Evolutionary conservation across 1,140 invertebrate genomes (phyloP).

Genomic region (Brachionus paranguensis): DNA sequence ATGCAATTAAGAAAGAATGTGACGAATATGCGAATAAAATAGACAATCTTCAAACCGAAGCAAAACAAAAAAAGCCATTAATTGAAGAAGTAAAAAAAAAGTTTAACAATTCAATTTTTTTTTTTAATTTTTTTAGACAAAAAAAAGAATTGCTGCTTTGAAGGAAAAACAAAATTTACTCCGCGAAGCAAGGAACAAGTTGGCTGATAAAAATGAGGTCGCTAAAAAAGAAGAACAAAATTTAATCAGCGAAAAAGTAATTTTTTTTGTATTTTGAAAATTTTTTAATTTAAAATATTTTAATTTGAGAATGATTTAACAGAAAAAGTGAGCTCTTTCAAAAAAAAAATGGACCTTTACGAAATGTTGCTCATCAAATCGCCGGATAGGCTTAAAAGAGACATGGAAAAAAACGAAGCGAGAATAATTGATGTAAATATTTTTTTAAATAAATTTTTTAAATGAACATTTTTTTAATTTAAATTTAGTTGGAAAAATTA

Average conservation of each 20-base stretch:
- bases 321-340: not conserved
- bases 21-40: not conserved
- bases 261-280: not conserved
- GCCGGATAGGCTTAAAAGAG: conserved; percentile 1
- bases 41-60: not conserved
- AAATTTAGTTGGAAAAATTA: not conserved
- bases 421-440: conserved; percentile 14
- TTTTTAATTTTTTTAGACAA: not conserved
- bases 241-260: not conserved
- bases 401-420: not conserved
- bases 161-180: not conserved
- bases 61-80: not conserved
- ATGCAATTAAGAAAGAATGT: not conserved
- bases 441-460: not conserved
- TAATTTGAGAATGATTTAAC: not conserved
- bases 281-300: not conserved
- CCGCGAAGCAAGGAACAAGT: not conserved
- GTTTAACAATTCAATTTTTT: not conserved
- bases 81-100: not conserved
- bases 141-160: not conserved
- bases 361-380: not conserved
- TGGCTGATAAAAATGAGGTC: not conserved
- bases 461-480: not conserved
- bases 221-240: not conserved
- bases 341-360: conserved; percentile 16